Evolutionary conservation across 2,113 vertebrate species (phyloP), one percentile per base, ranked within the genome.

Genomic region (Peromyscus polionotus): DNA sequence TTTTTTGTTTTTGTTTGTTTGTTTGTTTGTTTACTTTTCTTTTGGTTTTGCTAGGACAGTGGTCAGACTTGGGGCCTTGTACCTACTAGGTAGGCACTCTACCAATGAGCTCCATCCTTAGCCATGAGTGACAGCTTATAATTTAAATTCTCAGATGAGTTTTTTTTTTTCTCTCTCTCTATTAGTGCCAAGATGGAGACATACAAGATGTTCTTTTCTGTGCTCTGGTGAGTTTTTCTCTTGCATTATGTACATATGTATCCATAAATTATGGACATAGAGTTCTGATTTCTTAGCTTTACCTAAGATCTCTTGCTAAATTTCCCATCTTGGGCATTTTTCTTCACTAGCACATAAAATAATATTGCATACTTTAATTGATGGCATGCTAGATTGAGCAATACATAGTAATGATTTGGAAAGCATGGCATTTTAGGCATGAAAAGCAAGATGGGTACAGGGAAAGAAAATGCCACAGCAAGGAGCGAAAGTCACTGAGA

Each of bases 201-300:
- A 6, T 13, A 24, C 20, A 68, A 24, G 22, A 2, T 42, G 51
- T 22, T 42, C 14, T 80, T 65, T 95, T 59, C 19, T 36, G 22
- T 63, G 2, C 51, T 51, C 57, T 63, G 70, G 1, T n/a, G 61
- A 63, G 36, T 93, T 68, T 28, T n/a, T 85, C 72, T 85, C 77
- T 48, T 17, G 9, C 19, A 85, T 65, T 65, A 85, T 45, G 26
- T 85, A 42, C 8, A 19, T 65, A 65, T 31, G 16, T 79, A 59
- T 28, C 6, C 75, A 42, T 54, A 12, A 14, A 28, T 26, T 22
- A 14, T 80, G 28, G 1, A 7, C n/a, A 45, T 48, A 42, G 26
- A 22, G 22, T 72, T 80, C 76, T 70, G 70, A 26, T 80, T 54
- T 57, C n/a, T 80, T 51, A 95, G 39, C 72, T 96, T 91, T 65